phyloP scores from a whole-genome alignment of 2,797 vertebrate genomes.

The Muraenolepis orangiensis region DNA sequence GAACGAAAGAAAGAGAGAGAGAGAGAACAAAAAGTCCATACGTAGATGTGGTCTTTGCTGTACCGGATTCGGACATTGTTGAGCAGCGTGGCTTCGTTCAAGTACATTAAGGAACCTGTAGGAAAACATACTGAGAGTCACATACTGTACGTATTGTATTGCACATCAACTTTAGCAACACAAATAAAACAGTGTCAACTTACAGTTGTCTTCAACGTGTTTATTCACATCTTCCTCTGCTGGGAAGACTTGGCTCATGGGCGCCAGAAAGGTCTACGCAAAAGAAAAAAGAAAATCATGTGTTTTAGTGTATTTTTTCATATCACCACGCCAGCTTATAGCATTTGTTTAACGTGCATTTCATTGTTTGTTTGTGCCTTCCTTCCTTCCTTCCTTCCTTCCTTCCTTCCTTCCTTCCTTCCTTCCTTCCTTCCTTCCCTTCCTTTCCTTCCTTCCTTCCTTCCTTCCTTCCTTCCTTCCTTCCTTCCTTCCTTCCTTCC shows the following conservation, averaged over 20 bases:
- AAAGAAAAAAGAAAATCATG: constrained; percentile 37
- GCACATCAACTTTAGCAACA: not conserved
- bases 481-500: too few relatives aligned
- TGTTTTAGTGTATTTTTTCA: not conserved
- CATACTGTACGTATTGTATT: too few relatives aligned
- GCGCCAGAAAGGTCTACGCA: constrained; percentile 87
- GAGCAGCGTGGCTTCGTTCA: constrained; percentile 97
- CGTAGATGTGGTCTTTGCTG: constrained; percentile 96
- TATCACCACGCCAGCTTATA: not conserved
- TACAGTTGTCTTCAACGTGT: constrained; percentile 97
- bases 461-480: too few relatives aligned
- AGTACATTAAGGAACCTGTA: constrained; percentile 95
- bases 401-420: too few relatives aligned
- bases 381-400: too few relatives aligned
- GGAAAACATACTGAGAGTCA: too few relatives aligned
- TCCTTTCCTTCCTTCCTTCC: too few relatives aligned
- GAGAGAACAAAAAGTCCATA: too few relatives aligned
- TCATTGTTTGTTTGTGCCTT: too few relatives aligned
- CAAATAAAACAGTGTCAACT: constrained; percentile 57
- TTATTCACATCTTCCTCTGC: constrained; percentile 97
- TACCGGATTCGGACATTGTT: constrained; percentile 96
- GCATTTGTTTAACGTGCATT: too few relatives aligned
- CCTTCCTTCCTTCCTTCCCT: too few relatives aligned
- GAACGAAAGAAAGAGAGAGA: not conserved
- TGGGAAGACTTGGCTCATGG: constrained; percentile 94